These are phyloP conservation scores for Paraplagusia blochii DNA, from an alignment of 2,113 vertebrate genomes.

Conservation along the genomic window DNA sequence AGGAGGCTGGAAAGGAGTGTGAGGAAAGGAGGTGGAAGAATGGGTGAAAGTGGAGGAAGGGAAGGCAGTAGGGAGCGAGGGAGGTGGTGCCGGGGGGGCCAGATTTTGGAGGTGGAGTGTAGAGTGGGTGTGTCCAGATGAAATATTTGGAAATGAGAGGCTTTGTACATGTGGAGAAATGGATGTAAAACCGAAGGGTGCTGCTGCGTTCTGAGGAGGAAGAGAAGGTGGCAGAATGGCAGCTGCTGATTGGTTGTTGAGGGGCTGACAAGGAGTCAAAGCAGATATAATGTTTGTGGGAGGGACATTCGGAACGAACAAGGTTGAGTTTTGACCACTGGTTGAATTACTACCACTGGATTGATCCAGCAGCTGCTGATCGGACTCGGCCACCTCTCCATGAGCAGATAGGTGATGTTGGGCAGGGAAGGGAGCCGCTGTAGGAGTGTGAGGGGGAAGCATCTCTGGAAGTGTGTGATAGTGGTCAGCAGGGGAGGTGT, in stretches of 20 bases:
- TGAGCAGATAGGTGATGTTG: conserved; percentile 42
- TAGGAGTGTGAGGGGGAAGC: conserved; percentile 45
- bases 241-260: conserved; percentile 10
- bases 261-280: conserved; percentile 11
- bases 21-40: conserved; percentile 38
- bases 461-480: conserved; percentile 47
- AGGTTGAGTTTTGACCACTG: conserved; percentile 6
- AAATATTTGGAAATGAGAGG: conserved; percentile 42
- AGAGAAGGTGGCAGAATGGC: conserved; percentile 19
- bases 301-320: too few species aligned
- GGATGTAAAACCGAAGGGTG: conserved; percentile 38
- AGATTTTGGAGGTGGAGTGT: conserved; percentile 53
- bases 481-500: conserved; percentile 26
- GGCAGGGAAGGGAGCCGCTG: conserved; percentile 41
- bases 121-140: conserved; percentile 30
- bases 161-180: conserved; percentile 57
- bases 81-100: conserved; percentile 41
- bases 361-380: conserved; percentile 31
- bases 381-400: conserved; percentile 36
- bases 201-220: background rate
- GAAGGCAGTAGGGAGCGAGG: conserved; percentile 25
- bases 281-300: conserved; percentile 27
- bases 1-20: conserved; percentile 51
- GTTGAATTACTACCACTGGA: conserved; percentile 19
- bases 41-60: conserved; percentile 43